Percentiles rank a stretch among this genome's conserved stretches.
Conservation (phyloP, 2,797 vertebrate species). For the Pelodytes ibericus region DNA sequence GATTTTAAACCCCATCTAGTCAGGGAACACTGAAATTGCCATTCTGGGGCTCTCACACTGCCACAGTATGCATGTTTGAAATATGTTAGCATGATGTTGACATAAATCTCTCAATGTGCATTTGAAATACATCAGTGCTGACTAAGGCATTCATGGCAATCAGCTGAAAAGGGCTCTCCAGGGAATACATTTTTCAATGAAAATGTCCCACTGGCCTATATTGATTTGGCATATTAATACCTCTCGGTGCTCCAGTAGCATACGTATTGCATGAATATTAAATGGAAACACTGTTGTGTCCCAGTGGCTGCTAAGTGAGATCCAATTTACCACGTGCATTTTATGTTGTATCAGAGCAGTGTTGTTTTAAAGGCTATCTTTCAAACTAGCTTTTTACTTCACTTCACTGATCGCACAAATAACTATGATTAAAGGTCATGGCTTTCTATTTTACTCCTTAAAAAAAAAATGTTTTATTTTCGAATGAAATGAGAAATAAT, state of each 20-base stretch:
- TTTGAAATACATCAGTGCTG: constrained; percentile 23
- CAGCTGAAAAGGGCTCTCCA: constrained; percentile 32
- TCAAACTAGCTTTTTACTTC: constrained; percentile 68
- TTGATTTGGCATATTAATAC: constrained; percentile 67
- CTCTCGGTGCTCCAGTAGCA: constrained; percentile 56
- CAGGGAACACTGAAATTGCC: too few species aligned
- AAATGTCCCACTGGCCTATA: constrained; percentile 56
- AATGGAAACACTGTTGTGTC: constrained; percentile 56
- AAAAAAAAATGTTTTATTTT: constrained; percentile 59
- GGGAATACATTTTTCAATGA: constrained; percentile 56
- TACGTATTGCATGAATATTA: constrained; percentile 52
- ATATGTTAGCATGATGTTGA: constrained; percentile 16
- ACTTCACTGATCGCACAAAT: constrained; percentile 70
- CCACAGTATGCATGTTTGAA: neutral
- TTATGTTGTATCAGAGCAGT: constrained; percentile 68
- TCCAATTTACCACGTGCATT: constrained; percentile 57
- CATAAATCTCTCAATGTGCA: neutral
- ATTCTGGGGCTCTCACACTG: too few species aligned
- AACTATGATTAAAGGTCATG: constrained; percentile 69
- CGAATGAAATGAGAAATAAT: constrained; percentile 50
- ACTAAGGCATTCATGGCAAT: neutral
- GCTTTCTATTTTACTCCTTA: constrained; percentile 63
- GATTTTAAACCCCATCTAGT: too few species aligned
- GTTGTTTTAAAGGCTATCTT: constrained; percentile 69
- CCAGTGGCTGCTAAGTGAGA: constrained; percentile 58